A percentile compares a stretch with the other conserved stretches of the same genome.
phyloP scores from a whole-genome alignment of 1,140 invertebrate genomes.

The Acromyrmex heyeri region DNA sequence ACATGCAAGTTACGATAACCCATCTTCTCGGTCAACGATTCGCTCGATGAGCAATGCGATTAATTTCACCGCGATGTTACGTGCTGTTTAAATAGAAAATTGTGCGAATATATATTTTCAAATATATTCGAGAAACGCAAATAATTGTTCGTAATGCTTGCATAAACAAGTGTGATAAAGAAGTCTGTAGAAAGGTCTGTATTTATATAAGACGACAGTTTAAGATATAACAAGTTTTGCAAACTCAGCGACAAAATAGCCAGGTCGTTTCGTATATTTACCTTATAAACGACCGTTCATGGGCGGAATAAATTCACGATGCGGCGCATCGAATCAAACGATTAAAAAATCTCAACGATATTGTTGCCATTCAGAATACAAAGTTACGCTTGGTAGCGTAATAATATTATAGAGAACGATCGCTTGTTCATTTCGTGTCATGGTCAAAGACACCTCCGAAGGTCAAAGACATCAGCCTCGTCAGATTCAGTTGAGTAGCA shows the following conservation, averaged over 20 bases:
- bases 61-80: slow-evolving; percentile 30
- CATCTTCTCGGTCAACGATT: slow-evolving; percentile 64
- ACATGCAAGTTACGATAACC: slow-evolving; percentile 15
- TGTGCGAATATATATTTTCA: not conserved
- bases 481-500: slow-evolving; percentile 43
- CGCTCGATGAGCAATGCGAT: slow-evolving; percentile 63
- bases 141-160: too few relatives aligned
- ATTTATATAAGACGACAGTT: not conserved
- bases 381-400: slow-evolving; percentile 50
- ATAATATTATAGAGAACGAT: slow-evolving; percentile 61
- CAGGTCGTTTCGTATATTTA: not conserved
- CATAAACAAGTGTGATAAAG: not conserved
- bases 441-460: slow-evolving; percentile 68
- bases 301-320: not conserved
- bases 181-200: not conserved
- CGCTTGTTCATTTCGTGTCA: slow-evolving; percentile 74
- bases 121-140: not conserved
- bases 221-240: not conserved
- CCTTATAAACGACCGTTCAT: not conserved
- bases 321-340: slow-evolving; percentile 13
- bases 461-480: slow-evolving; percentile 72
- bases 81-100: slow-evolving; percentile 39
- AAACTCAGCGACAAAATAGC: not conserved
- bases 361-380: slow-evolving; percentile 19
- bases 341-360: slow-evolving; percentile 35